Percentiles rank a stretch among this genome's conserved stretches.
Evolutionary conservation across 2,797 vertebrate species (phyloP).

Genomic region (Sylvilagus floridanus): DNA sequence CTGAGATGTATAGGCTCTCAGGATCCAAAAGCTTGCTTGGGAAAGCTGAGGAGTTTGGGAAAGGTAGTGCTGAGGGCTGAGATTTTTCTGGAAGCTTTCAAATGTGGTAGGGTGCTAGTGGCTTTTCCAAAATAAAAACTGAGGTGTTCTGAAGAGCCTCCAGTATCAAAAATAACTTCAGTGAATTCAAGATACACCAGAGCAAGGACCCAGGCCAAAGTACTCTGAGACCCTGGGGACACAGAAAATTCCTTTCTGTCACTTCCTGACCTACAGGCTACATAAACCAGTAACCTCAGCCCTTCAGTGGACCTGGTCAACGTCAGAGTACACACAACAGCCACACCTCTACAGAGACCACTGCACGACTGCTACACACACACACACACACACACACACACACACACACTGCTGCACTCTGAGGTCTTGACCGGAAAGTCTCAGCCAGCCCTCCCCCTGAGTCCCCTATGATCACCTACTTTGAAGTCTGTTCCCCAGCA

Average conservation of each 20-base stretch:
- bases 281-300: constrained; percentile 43
- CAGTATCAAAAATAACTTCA: constrained; percentile 59
- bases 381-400: neutral
- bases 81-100: constrained; percentile 38
- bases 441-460: constrained; percentile 80
- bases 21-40: constrained; percentile 26
- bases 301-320: constrained; percentile 34
- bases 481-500: constrained; percentile 83
- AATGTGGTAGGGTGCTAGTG: neutral
- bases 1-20: constrained; percentile 57
- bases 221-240: constrained; percentile 61
- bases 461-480: constrained; percentile 81
- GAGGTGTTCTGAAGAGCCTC: constrained; percentile 52
- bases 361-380: neutral
- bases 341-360: constrained; percentile 66
- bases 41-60: constrained; percentile 51
- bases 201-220: constrained; percentile 54
- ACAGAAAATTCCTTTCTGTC: constrained; percentile 67
- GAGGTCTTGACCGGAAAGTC: constrained; percentile 82
- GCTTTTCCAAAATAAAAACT: constrained; percentile 61
- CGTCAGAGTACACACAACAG: constrained; percentile 40
- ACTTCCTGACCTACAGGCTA: constrained; percentile 56
- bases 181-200: constrained; percentile 65
- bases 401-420: constrained; percentile 60
- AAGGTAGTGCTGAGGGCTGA: constrained; percentile 22